A percentile compares a stretch with the other conserved stretches of the same genome.
Conservation (phyloP, 2,797 vertebrate species). For the Dallia pectoralis region DNA sequence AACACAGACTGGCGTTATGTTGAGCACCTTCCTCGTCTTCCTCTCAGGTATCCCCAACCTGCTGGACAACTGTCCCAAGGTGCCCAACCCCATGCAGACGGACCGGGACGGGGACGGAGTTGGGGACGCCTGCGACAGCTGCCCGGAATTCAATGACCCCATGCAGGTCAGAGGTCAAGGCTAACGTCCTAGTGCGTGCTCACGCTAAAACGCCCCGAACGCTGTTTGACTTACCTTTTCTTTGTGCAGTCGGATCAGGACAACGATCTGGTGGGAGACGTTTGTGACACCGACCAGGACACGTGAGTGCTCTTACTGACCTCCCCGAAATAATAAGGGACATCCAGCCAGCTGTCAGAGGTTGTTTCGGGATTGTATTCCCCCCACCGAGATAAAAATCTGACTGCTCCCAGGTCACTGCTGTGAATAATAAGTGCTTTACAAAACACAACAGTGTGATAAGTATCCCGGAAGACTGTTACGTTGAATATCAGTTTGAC, state of each 20-base stretch:
- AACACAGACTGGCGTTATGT: background rate
- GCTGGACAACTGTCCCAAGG: constrained; percentile 91
- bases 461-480: background rate
- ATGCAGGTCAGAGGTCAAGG: constrained; percentile 79
- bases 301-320: constrained; percentile 59
- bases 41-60: constrained; percentile 87
- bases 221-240: constrained; percentile 11
- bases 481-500: background rate
- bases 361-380: background rate
- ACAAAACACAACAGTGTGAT: too few relatives aligned
- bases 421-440: too few relatives aligned
- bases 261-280: constrained; percentile 86
- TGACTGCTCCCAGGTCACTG: background rate
- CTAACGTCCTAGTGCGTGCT: background rate
- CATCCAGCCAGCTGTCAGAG: background rate
- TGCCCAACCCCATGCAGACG: constrained; percentile 93
- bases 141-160: constrained; percentile 93
- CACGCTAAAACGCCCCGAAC: background rate
- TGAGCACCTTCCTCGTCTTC: background rate
- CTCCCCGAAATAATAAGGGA: background rate
- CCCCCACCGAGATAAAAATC: background rate
- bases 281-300: constrained; percentile 86
- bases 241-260: constrained; percentile 81
- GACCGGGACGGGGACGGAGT: constrained; percentile 89
- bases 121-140: constrained; percentile 94